Base-by-base conservation (phyloP, 2,888 invertebrate genomes). In the Thymelicus acteon region DNA sequence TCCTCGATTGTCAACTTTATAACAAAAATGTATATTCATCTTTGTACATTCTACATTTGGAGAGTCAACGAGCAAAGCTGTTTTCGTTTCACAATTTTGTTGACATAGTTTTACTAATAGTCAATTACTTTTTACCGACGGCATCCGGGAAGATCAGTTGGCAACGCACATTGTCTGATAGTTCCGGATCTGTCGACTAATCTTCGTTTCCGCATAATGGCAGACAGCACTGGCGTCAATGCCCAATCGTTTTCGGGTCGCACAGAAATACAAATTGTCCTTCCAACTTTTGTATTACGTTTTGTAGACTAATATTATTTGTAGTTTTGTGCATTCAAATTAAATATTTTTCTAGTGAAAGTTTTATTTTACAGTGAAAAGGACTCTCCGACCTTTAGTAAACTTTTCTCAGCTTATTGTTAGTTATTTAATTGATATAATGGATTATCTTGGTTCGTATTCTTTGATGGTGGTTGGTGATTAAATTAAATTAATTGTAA, bases 151-250 rank as follows among this genome's bases (percentile, higher is more conserved):
- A 77, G 76, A 77, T 76, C 79, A 81, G 84, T 88, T 90, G 91
- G 89, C 89, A 82, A 78, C 79, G 79, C 84, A 86, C 88, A 88
- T 84, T 77, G 78, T 72, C 76, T 69, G 73, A 63, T 48, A 79
- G 84, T 82, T 83, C 82, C 87, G 90, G 89, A 89, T 77, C 81
- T 84, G 86, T 86, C 86, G 83, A 86, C 85, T 87, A 86, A 87
- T 89, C 86, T 91, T 90, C 91, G 90, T 77, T 88, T 89, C 89
- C 89, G 81, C 82, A 83, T 85, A 85, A 84, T 82, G 74, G 74
- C 75, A 76, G 78, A 76, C 78, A 78, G 73, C 73, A 77, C 75
- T 75, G 77, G 79, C 76, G 78, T 77, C 76, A 78, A 75, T 73
- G 72, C 78, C 78, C 79, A 79, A 80, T 80, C 79, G 77, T 75